Percentiles rank a stretch among this genome's conserved stretches.
These are phyloP conservation scores for Geotrypetes seraphini DNA, from an alignment of 2,797 vertebrate species.

Conservation along the genomic window DNA sequence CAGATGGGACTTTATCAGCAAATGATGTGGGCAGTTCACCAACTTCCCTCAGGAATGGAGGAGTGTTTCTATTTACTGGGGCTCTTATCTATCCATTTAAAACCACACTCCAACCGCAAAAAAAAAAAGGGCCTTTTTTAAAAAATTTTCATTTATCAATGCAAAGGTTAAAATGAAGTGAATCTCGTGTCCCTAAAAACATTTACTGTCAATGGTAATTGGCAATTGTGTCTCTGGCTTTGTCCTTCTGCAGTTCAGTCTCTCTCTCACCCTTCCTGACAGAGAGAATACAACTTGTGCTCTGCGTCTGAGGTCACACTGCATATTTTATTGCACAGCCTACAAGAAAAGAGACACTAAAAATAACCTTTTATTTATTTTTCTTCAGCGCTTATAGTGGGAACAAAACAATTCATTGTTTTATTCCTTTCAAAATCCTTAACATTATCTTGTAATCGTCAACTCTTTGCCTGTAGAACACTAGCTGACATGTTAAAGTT, in stretches of 20 bases:
- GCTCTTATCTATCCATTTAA: conserved; percentile 54
- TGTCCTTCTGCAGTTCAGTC: no score
- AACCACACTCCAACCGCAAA: conserved; percentile 41
- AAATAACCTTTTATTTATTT: neutral
- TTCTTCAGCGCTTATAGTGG: no score
- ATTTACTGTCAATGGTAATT: conserved; percentile 9
- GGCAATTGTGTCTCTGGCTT: accelerated
- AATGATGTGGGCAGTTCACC: conserved; percentile 55
- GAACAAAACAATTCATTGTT: no score
- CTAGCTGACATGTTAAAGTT: no score
- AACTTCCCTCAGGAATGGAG: conserved; percentile 49
- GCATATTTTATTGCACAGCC: neutral
- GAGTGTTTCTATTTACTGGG: conserved; percentile 47
- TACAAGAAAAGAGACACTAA: neutral
- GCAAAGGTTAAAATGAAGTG: conserved; percentile 34
- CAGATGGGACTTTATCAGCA: conserved; percentile 70
- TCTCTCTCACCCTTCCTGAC: no score
- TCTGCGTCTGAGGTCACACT: neutral
- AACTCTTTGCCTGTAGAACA: no score
- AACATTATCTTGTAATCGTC: no score
- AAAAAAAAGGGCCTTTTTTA: no score
- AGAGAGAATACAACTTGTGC: neutral
- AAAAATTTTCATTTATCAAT: conserved; percentile 38
- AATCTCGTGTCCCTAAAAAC: conserved; percentile 22
- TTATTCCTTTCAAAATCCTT: no score